Conservation (phyloP, 2,888 invertebrate species). For the Lasioglossum lativentre region DNA sequence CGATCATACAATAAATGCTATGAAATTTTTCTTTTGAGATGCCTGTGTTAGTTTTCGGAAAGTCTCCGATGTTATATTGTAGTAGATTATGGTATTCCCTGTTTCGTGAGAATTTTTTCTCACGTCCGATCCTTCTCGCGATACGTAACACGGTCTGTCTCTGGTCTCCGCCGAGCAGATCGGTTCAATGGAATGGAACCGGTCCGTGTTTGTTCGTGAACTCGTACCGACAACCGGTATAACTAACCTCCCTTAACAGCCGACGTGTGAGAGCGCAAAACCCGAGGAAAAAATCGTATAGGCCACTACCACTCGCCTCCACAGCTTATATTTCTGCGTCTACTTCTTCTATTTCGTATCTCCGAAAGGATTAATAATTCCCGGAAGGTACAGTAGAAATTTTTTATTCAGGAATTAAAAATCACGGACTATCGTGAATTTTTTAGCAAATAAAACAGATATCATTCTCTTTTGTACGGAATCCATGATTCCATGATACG, state of each 20-base stretch:
- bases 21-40: background rate
- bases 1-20: too few relatives aligned
- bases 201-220: constrained; percentile 74
- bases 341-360: constrained; percentile 6
- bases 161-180: constrained; percentile 49
- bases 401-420: too few relatives aligned
- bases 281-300: constrained; percentile 60
- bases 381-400: too few relatives aligned
- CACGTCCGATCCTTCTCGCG: constrained; percentile 52
- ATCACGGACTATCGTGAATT: too few relatives aligned
- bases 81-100: background rate
- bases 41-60: background rate
- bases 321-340: constrained; percentile 20
- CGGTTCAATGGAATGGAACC: constrained; percentile 77
- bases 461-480: too few relatives aligned
- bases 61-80: background rate
- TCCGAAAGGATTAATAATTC: too few relatives aligned
- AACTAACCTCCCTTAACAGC: constrained; percentile 79
- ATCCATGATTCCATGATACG: too few relatives aligned
- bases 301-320: constrained; percentile 43
- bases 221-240: constrained; percentile 76
- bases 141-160: constrained; percentile 59
- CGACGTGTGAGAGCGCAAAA: constrained; percentile 66
- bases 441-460: too few relatives aligned
- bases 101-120: constrained; percentile 50